Percentiles rank a stretch among this genome's conserved stretches.
Evolutionary conservation across 2,888 invertebrate genomes (phyloP).

Genomic region (Lagria hirta): DNA sequence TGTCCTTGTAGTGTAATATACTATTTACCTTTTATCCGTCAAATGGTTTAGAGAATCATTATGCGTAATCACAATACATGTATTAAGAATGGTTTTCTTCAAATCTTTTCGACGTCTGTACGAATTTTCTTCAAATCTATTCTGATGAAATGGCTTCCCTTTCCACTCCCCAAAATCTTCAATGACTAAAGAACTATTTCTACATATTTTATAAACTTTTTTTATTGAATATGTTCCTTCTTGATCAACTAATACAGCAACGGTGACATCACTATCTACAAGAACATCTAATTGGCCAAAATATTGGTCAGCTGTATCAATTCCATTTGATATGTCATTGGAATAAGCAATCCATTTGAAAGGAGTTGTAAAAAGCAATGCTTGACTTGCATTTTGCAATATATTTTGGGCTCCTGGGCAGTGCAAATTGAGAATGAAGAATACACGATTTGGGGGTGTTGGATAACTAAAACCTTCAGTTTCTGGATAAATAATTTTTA

Average conservation of each 20-base stretch:
- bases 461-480: too few relatives aligned
- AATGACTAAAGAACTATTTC: slow-evolving; percentile 28
- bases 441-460: slow-evolving; percentile 41
- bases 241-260: slow-evolving; percentile 51
- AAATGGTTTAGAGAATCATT: slow-evolving; percentile 63
- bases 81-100: slow-evolving; percentile 54
- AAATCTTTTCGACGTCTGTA: slow-evolving; percentile 56
- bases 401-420: slow-evolving; percentile 48
- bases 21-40: slow-evolving; percentile 63
- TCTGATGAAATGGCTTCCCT: slow-evolving; percentile 18
- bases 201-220: slow-evolving; percentile 39
- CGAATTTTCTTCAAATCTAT: slow-evolving; percentile 29
- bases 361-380: slow-evolving; percentile 57
- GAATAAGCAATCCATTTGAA: slow-evolving; percentile 57
- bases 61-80: slow-evolving; percentile 63
- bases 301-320: slow-evolving; percentile 18
- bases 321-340: slow-evolving; percentile 11
- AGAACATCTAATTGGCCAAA: slow-evolving; percentile 44
- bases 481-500: too few relatives aligned
- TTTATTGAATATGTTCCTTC: slow-evolving; percentile 43
- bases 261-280: slow-evolving; percentile 58
- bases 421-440: slow-evolving; percentile 52
- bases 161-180: slow-evolving; percentile 43
- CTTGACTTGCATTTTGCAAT: slow-evolving; percentile 50
- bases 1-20: too few relatives aligned